Percentiles rank a stretch among this genome's conserved stretches.
Evolutionary conservation across 1,140 invertebrate genomes (phyloP).

Genomic region (Dinothrombium tinctorium): DNA sequence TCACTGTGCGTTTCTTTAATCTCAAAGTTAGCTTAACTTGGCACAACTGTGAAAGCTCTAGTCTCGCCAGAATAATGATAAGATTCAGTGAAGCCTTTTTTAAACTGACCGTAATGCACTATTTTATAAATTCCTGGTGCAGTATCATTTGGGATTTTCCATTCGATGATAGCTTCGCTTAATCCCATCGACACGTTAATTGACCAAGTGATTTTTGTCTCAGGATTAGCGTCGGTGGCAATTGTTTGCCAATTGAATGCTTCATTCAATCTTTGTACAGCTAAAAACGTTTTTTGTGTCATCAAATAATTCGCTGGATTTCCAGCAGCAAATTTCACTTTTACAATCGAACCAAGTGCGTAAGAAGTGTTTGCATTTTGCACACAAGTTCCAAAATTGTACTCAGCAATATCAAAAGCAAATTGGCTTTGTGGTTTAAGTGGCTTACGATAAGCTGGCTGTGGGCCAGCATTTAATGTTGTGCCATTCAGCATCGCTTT

Average conservation of each 20-base stretch:
- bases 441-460: slow-evolving; percentile 42
- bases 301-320: slow-evolving; percentile 60
- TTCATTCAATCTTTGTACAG: slow-evolving; percentile 30
- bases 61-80: too few relatives aligned
- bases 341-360: slow-evolving; percentile 27
- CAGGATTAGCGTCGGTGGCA: slow-evolving; percentile 62
- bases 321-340: slow-evolving; percentile 29
- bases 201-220: slow-evolving; percentile 53
- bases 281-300: slow-evolving; percentile 42
- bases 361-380: neutral
- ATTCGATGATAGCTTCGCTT: slow-evolving; percentile 43
- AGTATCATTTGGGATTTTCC: slow-evolving; percentile 40
- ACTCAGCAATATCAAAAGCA: slow-evolving; percentile 42
- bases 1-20: too few relatives aligned
- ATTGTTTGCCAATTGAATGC: slow-evolving; percentile 35
- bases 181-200: slow-evolving; percentile 40
- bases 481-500: slow-evolving; percentile 34
- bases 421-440: slow-evolving; percentile 42
- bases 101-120: slow-evolving; percentile 22
- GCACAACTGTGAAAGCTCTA: too few relatives aligned
- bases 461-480: slow-evolving; percentile 34
- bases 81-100: too few relatives aligned
- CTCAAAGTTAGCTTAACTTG: too few relatives aligned
- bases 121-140: slow-evolving; percentile 47
- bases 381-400: slow-evolving; percentile 27